Base-by-base conservation (phyloP, 2,797 vertebrate species). In the Phataginus tricuspis region DNA sequence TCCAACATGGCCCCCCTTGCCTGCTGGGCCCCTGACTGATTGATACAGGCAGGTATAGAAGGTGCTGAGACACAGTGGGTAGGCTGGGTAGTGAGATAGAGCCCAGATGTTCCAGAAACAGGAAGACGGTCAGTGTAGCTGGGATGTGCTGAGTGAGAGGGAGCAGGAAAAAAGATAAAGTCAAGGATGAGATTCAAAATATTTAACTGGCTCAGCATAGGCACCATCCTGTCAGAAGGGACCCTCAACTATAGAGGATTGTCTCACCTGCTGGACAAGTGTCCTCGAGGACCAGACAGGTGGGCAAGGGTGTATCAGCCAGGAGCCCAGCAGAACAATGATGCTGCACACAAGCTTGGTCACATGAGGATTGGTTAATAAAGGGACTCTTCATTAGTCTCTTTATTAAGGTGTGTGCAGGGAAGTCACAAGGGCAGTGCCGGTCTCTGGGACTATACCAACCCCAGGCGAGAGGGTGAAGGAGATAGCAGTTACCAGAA, bases 331-430 rank as follows among this genome's bases (percentile, higher is more conserved):
- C 45, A 19, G 51, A 3, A 68, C 34, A 19, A 5, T 0, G 0
- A 42, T 10, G 49, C 45, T 0, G 1, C 74, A 0, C 1, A 7
- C 21, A 29, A 31, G 18, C 21, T 9, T 59, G 57, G 25, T 49
- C 10, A 0, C 0, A 5, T 9, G 18, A 68, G 42, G 42, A 74
- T 25, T 25, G 63, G 63, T 68, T n/a, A n/a, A 42, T 21, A 61
- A 84, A 82, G 18, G 49, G 11, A 4, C 29, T 3, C 19, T 27
- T 66, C n/a, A 51, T 7, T 15, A 13, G 11, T 2, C 29, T 2
- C 15, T 31, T 66, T 37, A 51, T 7, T 12, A 13, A 91, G 10
- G 2, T 3, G 34, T 10, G 16, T 13, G n/a, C 59, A 37, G 27
- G 45, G 64, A 55, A 5, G 14, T 42, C 42, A 11, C 31, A 25